These are phyloP conservation scores for Liolophura sinensis DNA, from an alignment of 1,140 invertebrate genomes.

Conservation along the genomic window DNA sequence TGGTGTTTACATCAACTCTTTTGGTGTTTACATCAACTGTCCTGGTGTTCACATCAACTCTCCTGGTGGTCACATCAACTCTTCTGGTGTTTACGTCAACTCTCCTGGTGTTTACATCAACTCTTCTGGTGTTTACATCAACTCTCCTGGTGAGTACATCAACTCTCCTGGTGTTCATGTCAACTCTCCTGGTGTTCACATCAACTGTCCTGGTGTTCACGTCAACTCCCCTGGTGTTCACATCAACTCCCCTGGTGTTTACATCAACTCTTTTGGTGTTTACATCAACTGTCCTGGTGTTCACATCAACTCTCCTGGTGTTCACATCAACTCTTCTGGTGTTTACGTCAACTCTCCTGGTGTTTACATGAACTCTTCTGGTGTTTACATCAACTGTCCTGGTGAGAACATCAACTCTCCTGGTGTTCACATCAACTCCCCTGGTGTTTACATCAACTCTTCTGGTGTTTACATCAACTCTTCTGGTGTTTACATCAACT, in stretches of 20 bases:
- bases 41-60: too few species aligned
- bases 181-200: slow-evolving; percentile 64
- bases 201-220: background rate
- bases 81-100: too few species aligned
- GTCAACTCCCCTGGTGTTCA: slow-evolving; percentile 65
- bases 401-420: slow-evolving; percentile 26
- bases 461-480: too few species aligned
- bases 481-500: slow-evolving; percentile 38
- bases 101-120: slow-evolving; percentile 61
- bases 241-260: background rate
- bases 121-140: background rate
- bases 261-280: too few species aligned
- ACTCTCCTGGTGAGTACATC: slow-evolving; percentile 62
- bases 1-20: slow-evolving; percentile 34
- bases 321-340: slow-evolving; percentile 7
- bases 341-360: too few species aligned
- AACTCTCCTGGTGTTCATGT: background rate
- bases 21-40: slow-evolving; percentile 34
- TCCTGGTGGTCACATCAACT: slow-evolving; percentile 59
- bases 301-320: too few species aligned
- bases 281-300: background rate
- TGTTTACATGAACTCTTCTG: slow-evolving; percentile 16
- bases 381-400: too few species aligned
- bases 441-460: slow-evolving; percentile 39
- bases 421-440: too few species aligned